Conservation (phyloP, 2,888 invertebrate genomes). For the Pristionchus arcanus region DNA sequence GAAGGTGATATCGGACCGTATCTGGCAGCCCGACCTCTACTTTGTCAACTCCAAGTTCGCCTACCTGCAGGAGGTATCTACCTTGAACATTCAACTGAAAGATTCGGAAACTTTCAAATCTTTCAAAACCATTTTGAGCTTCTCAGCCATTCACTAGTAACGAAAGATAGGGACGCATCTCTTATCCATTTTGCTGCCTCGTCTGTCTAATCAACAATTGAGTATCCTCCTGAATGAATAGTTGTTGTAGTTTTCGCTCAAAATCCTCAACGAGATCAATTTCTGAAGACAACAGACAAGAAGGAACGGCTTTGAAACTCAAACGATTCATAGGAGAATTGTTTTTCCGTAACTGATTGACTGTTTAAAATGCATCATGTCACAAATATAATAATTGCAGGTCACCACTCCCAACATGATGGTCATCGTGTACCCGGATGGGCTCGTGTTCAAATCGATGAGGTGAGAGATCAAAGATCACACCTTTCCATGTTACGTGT, state of each 20-base stretch:
- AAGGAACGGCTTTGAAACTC: no score
- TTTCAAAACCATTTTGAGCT: neutral
- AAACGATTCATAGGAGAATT: no score
- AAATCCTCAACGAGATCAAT: no score
- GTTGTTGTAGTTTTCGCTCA: no score
- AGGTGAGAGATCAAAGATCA: constrained; percentile 61
- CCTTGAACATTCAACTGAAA: neutral
- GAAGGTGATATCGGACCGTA: constrained; percentile 74
- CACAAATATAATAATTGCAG: constrained; percentile 55
- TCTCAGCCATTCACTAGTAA: no score
- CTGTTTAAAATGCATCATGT: no score
- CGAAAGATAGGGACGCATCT: no score
- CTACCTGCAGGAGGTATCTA: constrained; percentile 70
- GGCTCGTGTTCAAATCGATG: constrained; percentile 78
- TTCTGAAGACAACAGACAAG: no score
- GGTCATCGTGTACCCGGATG: constrained; percentile 78
- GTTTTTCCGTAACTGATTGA: no score
- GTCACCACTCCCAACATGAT: constrained; percentile 73
- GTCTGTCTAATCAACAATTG: no score
- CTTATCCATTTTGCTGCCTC: no score
- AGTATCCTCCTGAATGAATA: no score
- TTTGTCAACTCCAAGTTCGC: constrained; percentile 79
- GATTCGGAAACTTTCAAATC: neutral
- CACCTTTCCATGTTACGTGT: neutral
- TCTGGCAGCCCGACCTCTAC: constrained; percentile 77